Conservation (phyloP, 1,140 invertebrate genomes). For the Mya arenaria region DNA sequence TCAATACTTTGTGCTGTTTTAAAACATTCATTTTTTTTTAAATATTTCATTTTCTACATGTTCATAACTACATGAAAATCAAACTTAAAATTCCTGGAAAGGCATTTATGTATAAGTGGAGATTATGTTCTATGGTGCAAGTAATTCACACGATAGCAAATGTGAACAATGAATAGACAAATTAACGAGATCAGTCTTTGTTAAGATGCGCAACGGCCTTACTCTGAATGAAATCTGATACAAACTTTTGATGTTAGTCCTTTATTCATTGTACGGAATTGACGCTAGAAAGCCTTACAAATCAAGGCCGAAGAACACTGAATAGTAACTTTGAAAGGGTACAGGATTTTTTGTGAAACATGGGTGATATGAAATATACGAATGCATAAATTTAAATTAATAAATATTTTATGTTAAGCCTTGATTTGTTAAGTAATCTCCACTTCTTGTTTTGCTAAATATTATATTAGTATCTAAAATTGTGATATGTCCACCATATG, state of each 20-base stretch:
- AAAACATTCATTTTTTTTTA: too few species aligned
- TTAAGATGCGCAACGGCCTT: background rate
- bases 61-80: background rate
- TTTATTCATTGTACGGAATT: conserved; percentile 4
- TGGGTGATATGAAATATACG: background rate
- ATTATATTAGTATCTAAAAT: conserved; percentile 30
- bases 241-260: background rate
- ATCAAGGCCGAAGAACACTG: background rate
- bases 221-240: background rate
- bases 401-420: background rate
- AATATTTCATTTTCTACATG: background rate
- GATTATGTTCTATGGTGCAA: conserved; percentile 11
- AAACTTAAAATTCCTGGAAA: conserved; percentile 46
- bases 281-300: background rate
- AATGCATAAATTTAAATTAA: background rate
- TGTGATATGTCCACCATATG: conserved; percentile 44
- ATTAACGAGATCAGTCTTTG: background rate
- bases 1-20: background rate
- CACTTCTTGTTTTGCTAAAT: conserved; percentile 29
- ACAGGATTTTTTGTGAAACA: background rate
- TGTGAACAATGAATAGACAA: background rate
- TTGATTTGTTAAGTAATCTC: conserved; percentile 13
- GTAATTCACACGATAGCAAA: background rate
- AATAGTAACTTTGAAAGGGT: background rate
- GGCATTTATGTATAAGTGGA: conserved; percentile 22